phyloP scores from a whole-genome alignment of 2,113 vertebrate species.

The Pan troglodytes region DNA sequence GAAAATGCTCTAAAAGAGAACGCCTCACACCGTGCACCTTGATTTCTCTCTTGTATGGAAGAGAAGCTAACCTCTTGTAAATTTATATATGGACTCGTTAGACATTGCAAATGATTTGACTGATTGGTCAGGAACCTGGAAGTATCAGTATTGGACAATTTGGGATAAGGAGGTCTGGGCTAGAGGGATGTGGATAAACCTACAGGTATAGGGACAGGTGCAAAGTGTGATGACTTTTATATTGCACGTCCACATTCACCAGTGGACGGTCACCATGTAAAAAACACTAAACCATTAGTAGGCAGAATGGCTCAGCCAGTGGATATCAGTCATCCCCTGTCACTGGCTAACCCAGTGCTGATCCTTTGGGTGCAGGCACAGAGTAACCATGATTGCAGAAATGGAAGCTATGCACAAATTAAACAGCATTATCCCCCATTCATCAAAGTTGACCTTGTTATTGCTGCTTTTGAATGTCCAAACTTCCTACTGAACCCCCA shows the following conservation, averaged over 20 bases:
- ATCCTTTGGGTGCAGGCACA: neutral
- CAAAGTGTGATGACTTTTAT: neutral
- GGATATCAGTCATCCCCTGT: neutral
- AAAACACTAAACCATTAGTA: neutral
- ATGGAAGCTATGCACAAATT: neutral
- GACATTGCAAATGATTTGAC: neutral
- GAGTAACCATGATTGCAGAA: neutral
- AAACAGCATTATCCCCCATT: neutral
- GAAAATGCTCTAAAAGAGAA: neutral
- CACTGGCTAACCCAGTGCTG: neutral
- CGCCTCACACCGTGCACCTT: fast-evolving
- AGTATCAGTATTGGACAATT: neutral
- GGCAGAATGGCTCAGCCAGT: neutral
- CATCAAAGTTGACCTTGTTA: neutral
- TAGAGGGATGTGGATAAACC: neutral
- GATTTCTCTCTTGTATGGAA: neutral
- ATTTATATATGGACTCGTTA: neutral
- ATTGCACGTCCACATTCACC: neutral
- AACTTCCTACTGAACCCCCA: neutral
- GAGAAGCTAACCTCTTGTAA: neutral
- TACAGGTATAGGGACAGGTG: neutral
- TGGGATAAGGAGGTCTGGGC: neutral
- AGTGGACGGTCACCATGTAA: neutral
- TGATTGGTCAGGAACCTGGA: neutral
- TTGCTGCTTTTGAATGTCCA: neutral